phyloP scores from a whole-genome alignment of 1,140 invertebrate genomes.

The Campoletis sonorensis region DNA sequence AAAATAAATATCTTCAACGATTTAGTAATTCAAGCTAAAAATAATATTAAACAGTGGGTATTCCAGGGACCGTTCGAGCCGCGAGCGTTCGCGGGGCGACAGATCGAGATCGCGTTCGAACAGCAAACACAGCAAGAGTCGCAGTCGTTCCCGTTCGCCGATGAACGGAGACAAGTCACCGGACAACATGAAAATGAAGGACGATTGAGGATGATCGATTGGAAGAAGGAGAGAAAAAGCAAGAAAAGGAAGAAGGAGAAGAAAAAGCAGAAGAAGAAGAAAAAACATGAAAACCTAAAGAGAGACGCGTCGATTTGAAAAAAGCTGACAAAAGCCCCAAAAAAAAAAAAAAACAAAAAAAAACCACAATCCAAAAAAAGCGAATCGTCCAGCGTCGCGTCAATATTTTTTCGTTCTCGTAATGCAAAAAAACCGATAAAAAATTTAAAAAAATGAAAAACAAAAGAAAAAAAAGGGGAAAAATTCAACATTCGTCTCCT shows the following conservation, averaged over 20 bases:
- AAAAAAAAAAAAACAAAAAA: not conserved
- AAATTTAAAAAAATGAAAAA: too few species aligned
- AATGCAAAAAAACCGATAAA: not conserved
- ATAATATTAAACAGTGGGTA: not conserved
- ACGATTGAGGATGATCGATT: slow-evolving; percentile 64
- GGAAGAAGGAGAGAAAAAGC: slow-evolving; percentile 8
- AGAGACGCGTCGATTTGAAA: slow-evolving; percentile 12
- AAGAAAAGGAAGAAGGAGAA: not conserved
- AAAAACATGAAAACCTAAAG: not conserved
- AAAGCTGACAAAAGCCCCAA: not conserved
- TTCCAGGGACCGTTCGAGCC: slow-evolving; percentile 74
- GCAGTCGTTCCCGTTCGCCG: slow-evolving; percentile 76
- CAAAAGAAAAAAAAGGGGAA: not conserved
- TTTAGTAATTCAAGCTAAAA: too few species aligned
- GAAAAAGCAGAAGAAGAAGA: not conserved
- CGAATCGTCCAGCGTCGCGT: not conserved
- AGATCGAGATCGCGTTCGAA: slow-evolving; percentile 74
- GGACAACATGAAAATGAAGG: slow-evolving; percentile 72
- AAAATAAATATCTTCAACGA: too few species aligned
- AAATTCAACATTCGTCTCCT: not conserved
- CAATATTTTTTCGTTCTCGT: not conserved
- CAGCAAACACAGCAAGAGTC: slow-evolving; percentile 78
- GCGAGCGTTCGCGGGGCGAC: slow-evolving; percentile 73
- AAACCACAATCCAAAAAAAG: not conserved
- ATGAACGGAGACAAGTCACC: slow-evolving; percentile 79